Base-by-base conservation (phyloP, 2,888 invertebrate species). In the Tuberolachnus salignus region DNA sequence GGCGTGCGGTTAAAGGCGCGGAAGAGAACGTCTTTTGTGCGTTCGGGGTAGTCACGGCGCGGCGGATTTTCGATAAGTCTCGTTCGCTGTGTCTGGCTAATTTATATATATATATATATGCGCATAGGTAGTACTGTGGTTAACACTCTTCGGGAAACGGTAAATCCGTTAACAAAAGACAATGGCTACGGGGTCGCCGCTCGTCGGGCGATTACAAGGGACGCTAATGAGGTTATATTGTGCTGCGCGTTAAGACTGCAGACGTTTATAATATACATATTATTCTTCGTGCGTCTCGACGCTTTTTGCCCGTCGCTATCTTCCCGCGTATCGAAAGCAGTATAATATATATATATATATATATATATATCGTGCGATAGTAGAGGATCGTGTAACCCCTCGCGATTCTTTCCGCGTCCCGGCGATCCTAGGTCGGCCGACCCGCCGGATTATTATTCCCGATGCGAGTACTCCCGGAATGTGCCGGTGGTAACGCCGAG, bases 211-310 rank as follows among this genome's bases (percentile, higher is more conserved):
- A 73, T 73, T 63, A 72, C 61, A 19, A 72, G 61, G 26, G 46
- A 61, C 72, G 73, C 73, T 73, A 73, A 73, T 73, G 73, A 73
- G 21, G 73, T 63, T 63, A 63, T 63, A 73, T 73, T 73, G 73
- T 69, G 19, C 10, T 44, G 63, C 26, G 19, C 23, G 26, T 19
- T 26, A n/a, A n/a, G 49, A 34, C n/a, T 46, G 51, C 64, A 53
- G 51, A 51, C 34, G 51, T 42, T 21, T 11, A 53, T 46, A 21
- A 57, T n/a, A n/a, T n/a, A n/a, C n/a, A n/a, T n/a, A n/a, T n/a
- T 21, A 51, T 21, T 64, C 64, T 64, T 10, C n/a, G 26, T 26
- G 61, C 11, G 8, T 44, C 8, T 44, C n/a, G n/a, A 44, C 14
- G 11, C 2, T 42, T 13, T 13, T 8, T 16, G 1, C 11, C 26